phyloP scores from a whole-genome alignment of 2,797 vertebrate genomes.

The Onychomys torridus region DNA sequence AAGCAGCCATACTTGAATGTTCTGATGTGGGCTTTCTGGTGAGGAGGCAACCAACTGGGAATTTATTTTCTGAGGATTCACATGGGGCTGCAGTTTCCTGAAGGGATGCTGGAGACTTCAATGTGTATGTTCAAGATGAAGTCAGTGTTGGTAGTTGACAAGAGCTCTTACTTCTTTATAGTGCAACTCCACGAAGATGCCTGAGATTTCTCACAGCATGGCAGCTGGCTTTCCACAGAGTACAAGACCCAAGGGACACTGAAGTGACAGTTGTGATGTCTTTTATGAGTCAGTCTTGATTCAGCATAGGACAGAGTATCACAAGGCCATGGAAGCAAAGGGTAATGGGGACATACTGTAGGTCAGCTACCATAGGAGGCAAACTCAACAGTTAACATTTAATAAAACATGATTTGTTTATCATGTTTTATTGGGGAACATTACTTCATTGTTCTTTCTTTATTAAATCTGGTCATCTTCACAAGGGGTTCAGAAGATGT shows the following conservation, averaged over 20 bases:
- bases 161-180: not conserved
- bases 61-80: not conserved
- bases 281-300: not conserved
- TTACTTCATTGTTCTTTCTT: not conserved
- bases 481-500: not conserved
- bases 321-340: not conserved
- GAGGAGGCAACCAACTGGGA: not conserved
- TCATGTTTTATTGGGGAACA: not conserved
- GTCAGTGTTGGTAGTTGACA: not conserved
- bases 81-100: not conserved
- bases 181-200: not conserved
- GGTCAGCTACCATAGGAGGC: not conserved
- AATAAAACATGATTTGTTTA: not conserved
- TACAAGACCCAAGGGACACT: not conserved
- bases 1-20: not conserved
- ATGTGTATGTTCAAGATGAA: not conserved
- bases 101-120: not conserved
- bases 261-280: not conserved
- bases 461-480: not conserved
- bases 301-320: not conserved
- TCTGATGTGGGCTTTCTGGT: not conserved
- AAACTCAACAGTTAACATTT: not conserved
- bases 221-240: not conserved
- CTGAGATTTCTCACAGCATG: not conserved
- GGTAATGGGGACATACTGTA: not conserved